Conservation (phyloP, 2,113 vertebrate species). For the Tragelaphus buxtoni region DNA sequence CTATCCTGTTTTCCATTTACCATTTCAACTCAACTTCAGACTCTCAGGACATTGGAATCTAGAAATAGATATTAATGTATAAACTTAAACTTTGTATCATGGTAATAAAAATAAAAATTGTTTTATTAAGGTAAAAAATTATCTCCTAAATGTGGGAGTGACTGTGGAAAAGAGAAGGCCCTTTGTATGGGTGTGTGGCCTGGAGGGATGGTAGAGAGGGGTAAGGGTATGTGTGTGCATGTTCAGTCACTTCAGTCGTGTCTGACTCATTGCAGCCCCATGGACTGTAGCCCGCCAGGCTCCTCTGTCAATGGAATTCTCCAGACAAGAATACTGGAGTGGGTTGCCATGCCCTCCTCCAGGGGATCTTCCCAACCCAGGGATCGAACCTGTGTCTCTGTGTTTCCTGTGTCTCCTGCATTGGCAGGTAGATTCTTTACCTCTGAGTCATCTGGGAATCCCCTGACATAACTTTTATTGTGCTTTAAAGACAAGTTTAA, state of each 20-base stretch:
- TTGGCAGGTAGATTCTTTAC: not conserved
- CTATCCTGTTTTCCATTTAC: not conserved
- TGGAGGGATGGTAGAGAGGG: not conserved
- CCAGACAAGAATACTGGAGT: not conserved
- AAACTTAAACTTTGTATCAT: not conserved
- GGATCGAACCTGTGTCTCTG: not conserved
- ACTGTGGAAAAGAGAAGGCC: not conserved
- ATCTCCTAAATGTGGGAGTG: not conserved
- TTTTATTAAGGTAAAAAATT: not conserved
- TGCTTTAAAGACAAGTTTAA: slow-evolving; percentile 4
- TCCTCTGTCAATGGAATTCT: not conserved
- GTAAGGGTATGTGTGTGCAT: not conserved
- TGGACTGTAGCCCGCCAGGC: not conserved
- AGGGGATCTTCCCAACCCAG: not conserved
- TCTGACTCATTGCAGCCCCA: not conserved
- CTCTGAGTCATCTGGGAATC: not conserved
- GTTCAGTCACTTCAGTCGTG: not conserved
- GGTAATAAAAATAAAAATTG: not conserved
- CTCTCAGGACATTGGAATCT: not conserved
- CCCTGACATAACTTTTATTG: not conserved
- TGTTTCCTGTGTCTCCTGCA: not conserved
- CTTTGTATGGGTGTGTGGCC: not conserved
- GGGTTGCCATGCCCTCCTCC: not conserved
- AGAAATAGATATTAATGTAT: not conserved
- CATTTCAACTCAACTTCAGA: not conserved